Evolutionary conservation across 2,888 invertebrate species (phyloP).

Genomic region (Gastrophysa polygoni): DNA sequence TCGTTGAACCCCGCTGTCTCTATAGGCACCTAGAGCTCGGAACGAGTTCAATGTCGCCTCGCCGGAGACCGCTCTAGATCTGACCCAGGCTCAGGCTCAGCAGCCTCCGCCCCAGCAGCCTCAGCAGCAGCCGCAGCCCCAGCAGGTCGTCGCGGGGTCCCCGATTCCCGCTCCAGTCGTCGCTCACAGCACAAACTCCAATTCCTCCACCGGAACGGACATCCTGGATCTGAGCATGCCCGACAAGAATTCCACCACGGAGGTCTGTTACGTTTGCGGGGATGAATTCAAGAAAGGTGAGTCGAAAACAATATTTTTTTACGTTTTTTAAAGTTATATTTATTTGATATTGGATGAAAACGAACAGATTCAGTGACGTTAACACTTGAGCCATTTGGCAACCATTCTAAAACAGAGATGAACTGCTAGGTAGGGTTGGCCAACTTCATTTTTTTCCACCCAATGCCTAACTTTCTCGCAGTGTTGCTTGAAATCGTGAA

Average conservation of each 20-base stretch:
- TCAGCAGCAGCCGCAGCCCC: constrained; percentile 6
- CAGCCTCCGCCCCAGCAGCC: constrained; percentile 38
- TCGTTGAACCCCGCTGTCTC: too few species aligned
- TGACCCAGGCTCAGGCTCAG: constrained; percentile 57
- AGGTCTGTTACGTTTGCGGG: constrained; percentile 90
- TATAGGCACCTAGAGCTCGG: neutral
- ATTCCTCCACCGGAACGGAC: constrained; percentile 63
- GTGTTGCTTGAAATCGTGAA: too few species aligned
- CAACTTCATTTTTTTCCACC: too few species aligned
- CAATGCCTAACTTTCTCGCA: too few species aligned
- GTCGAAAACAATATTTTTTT: too few species aligned
- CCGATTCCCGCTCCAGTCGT: constrained; percentile 39
- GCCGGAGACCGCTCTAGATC: constrained; percentile 61
- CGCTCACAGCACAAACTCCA: constrained; percentile 55
- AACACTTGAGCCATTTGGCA: too few species aligned
- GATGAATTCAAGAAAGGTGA: constrained; percentile 78
- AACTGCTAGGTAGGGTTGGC: too few species aligned
- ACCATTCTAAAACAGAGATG: too few species aligned
- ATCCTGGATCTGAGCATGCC: constrained; percentile 91
- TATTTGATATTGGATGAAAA: too few species aligned
- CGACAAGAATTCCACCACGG: constrained; percentile 88
- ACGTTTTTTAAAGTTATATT: too few species aligned
- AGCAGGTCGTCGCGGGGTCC: constrained; percentile 37
- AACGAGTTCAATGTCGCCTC: neutral
- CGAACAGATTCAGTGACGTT: too few species aligned